phyloP scores from a whole-genome alignment of 2,797 vertebrate genomes.

The Sebastes glaucus region DNA sequence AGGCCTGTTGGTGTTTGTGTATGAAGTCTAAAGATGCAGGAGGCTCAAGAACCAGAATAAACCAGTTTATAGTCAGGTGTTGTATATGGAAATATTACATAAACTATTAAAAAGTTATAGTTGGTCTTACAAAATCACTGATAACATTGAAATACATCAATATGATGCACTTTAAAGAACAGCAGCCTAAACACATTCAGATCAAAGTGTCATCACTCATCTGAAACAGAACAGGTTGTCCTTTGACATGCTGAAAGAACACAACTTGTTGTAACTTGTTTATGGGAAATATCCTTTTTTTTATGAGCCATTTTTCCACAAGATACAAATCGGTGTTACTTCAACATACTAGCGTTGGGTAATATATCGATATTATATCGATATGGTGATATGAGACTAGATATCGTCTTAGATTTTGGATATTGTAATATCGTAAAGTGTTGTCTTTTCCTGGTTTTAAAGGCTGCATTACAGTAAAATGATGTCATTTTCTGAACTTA shows the following conservation, averaged over 20 bases:
- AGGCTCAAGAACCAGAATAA: neutral
- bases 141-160: neutral
- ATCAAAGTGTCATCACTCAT: neutral
- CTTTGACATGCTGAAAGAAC: neutral
- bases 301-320: neutral
- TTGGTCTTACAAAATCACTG: neutral
- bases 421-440: too few relatives aligned
- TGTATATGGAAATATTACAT: too few relatives aligned
- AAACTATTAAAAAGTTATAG: neutral
- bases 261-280: neutral
- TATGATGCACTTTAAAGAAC: neutral
- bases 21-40: neutral
- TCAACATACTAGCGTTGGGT: neutral
- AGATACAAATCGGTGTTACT: neutral
- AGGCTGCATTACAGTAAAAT: too few relatives aligned
- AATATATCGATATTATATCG: too few relatives aligned
- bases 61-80: neutral
- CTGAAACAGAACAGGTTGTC: neutral
- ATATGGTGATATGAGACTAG: too few relatives aligned
- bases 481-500: too few relatives aligned
- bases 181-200: neutral
- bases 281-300: too few relatives aligned
- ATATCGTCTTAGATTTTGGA: too few relatives aligned
- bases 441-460: too few relatives aligned
- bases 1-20: conserved; percentile 5